Evolutionary conservation across 2,797 vertebrate genomes (phyloP), one percentile per base, ranked within the genome.

Genomic region (Coendou prehensilis): DNA sequence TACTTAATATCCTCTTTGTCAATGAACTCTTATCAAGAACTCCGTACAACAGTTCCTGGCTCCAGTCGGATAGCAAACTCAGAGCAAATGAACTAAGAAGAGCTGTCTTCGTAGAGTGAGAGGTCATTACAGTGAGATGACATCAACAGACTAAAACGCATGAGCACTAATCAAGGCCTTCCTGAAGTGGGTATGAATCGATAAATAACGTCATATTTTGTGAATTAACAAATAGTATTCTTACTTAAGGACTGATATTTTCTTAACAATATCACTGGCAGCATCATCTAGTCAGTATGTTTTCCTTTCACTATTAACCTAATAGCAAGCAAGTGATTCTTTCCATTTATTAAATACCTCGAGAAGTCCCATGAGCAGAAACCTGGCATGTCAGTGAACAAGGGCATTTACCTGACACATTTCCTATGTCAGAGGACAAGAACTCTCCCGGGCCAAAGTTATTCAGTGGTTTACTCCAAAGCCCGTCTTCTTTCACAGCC

Each of bases 381-480:
- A 73, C 7, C 86, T 92, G 67, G 23, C 41, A 57, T 61, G 71
- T 83, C 37, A 30, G 47, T 71, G 5, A 81, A 67, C 2, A 96
- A 56, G 15, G 88, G 11, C 87, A 54, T 82, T 96, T 98, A 99
- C 99, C 99, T 98, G 98, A 98, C 57, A 98, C 95, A 33, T 98
- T 98, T 97, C 84, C 95, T 93, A 98, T 94, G 52, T 97, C 89
- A 69, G 98, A 93, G 75, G 76, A 96, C n/a, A 99, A 87, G 47
- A 98, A 96, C 78, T 98, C 95, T 95, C 97, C 98, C 52, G 98
- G 97, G 50, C 98, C 98, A 1, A 98, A 99, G 79, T 83, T 98
- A 84, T 98, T 98, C 93, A 99, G 0, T 3, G 14, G 54, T 89
- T 98, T 98, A 86, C 98, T 98, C 99, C 98, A 99, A 95, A 99